phyloP scores from a whole-genome alignment of 2,888 invertebrate genomes.

The Mythimna ferrago region DNA sequence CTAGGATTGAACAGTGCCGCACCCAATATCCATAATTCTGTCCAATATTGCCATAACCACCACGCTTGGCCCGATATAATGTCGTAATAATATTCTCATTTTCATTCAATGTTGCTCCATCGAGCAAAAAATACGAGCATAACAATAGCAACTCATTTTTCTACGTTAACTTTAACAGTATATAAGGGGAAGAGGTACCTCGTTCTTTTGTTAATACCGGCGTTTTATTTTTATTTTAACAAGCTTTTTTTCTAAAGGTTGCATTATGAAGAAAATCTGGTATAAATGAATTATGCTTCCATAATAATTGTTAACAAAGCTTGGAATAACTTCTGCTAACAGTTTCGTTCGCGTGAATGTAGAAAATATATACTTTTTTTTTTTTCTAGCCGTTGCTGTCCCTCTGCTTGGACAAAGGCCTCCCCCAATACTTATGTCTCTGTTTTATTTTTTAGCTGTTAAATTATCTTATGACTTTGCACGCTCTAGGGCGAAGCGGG shows the following conservation, averaged over 20 bases:
- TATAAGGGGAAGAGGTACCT: conserved; percentile 6
- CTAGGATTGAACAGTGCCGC: conserved; percentile 36
- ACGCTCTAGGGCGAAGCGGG: no score
- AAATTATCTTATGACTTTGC: no score
- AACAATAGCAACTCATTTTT: conserved; percentile 40
- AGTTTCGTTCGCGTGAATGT: background rate
- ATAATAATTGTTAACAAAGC: no score
- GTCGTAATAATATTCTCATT: conserved; percentile 57
- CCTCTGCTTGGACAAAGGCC: no score
- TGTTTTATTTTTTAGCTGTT: no score
- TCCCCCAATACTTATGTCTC: no score
- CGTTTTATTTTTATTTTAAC: conserved; percentile 1
- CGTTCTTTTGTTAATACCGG: conserved; percentile 7
- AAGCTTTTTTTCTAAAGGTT: background rate
- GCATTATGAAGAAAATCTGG: no score
- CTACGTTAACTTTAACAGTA: conserved; percentile 14
- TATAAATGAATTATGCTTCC: no score
- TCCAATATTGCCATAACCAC: conserved; percentile 47
- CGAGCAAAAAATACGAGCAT: conserved; percentile 42
- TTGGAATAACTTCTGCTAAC: background rate
- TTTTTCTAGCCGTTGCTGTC: no score
- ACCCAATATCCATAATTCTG: conserved; percentile 50
- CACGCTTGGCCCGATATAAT: conserved; percentile 38
- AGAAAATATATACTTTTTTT: background rate
- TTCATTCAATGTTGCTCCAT: conserved; percentile 52